Base-by-base conservation (phyloP, 2,888 invertebrate species). In the Agrotis exclamationis region DNA sequence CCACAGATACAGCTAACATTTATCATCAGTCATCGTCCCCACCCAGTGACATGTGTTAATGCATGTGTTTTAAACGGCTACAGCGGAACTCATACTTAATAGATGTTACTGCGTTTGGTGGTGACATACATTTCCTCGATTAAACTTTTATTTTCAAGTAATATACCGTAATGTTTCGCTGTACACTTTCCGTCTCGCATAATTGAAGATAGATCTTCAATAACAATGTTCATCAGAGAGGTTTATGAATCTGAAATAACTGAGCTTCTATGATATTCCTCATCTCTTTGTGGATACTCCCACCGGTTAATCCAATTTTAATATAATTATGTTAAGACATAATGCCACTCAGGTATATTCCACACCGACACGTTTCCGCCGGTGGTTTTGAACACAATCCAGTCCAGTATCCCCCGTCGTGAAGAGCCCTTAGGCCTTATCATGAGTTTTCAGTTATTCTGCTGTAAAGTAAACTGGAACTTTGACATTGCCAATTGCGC, bases 61-160 rank as follows among this genome's bases (percentile, higher is more conserved):
- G 59, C 64, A 70, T 70, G 60, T 66, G 68, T 75, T 70, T 71
- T 63, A 50, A 76, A 63, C 51, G 51, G 63, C 60, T 60, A 20
- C 63, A 64, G 24, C 7, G 39, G 20, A 33, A 63, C 50, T 24
- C 59, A 57, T 54, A 50, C 51, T 58, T 63, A 51, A n/a, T 80
- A 44, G 33, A 24, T 56, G 47, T 48, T 20, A 51, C 45, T 53
- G 24, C 33, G 7, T 63, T 73, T 57, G 47, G 48, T 56, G 24
- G 13, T 56, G 22, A 51, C 20, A 66, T 20, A 72, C 51, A 64
- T 59, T 71, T 63, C 24, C 14, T 57, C 39, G 20, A 13, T 47
- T 24, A 76, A 72, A 62, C 14, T 22, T 60, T 50, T 48, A 62
- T 28, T 65, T 73, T 73, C 7, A 14, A 62, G 9, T 11, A 57